Conservation (phyloP, 2,797 vertebrate genomes). For the Lemur catta region DNA sequence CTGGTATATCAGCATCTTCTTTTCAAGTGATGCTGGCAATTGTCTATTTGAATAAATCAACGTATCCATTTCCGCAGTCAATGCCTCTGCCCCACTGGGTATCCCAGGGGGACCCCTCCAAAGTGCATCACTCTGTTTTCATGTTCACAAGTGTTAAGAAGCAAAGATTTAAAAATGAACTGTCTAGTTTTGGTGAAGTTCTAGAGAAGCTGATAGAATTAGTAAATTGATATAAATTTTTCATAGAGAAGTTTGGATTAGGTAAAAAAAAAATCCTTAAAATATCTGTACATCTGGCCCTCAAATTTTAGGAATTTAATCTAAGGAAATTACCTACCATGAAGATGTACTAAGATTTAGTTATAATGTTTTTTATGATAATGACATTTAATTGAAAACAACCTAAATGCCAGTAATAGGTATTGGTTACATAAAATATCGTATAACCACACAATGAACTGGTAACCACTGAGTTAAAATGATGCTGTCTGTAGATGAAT, state of each 20-base stretch:
- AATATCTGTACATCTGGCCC: neutral
- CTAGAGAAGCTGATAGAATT: neutral
- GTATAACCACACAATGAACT: neutral
- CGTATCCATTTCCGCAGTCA: neutral
- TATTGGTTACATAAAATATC: constrained; percentile 8
- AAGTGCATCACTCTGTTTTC: constrained; percentile 45
- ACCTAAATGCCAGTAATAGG: neutral
- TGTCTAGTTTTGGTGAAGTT: neutral
- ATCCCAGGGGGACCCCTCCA: neutral
- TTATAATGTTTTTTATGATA: neutral
- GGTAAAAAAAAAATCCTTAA: neutral
- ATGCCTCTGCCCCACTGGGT: neutral
- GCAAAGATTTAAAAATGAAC: constrained; percentile 42
- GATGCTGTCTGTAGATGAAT: neutral
- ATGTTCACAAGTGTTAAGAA: constrained; percentile 50
- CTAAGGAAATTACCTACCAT: neutral
- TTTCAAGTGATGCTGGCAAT: constrained; percentile 27
- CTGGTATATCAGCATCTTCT: neutral
- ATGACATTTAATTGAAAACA: constrained; percentile 25
- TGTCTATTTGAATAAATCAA: constrained; percentile 60
- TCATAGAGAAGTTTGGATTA: neutral
- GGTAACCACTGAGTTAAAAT: neutral
- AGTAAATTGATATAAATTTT: neutral
- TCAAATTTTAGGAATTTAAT: constrained; percentile 31
- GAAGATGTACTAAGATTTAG: neutral